A percentile compares a stretch with the other conserved stretches of the same genome.
These are phyloP conservation scores for Anthoscopus minutus DNA, from an alignment of 2,113 vertebrate genomes.

Conservation along the genomic window DNA sequence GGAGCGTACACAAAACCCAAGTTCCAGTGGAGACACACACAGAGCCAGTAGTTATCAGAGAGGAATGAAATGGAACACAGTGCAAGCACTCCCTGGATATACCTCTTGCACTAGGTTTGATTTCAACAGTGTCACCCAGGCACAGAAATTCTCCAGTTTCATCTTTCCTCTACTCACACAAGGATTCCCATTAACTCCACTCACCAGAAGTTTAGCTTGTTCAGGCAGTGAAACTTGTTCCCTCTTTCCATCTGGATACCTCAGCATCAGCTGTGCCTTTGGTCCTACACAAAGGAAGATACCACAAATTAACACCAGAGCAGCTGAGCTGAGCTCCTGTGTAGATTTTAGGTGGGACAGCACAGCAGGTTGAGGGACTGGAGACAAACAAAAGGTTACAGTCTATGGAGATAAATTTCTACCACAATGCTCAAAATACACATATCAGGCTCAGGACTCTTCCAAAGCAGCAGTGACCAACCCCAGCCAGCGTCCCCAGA, in stretches of 20 bases:
- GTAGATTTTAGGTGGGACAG: background rate
- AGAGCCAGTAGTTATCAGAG: background rate
- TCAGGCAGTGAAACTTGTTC: constrained; percentile 95
- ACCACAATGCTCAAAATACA: background rate
- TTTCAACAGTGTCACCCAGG: background rate
- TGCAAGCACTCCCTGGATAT: background rate
- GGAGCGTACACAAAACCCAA: background rate
- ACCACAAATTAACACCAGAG: background rate
- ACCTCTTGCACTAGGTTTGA: accelerated
- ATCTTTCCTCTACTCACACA: background rate
- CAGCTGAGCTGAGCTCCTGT: background rate
- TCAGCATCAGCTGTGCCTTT: constrained; percentile 96
- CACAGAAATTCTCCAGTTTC: background rate
- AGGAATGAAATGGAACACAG: background rate
- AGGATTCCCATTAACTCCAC: constrained; percentile 32
- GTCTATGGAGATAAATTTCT: background rate
- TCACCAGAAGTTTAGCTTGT: constrained; percentile 93
- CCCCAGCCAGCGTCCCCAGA: accelerated
- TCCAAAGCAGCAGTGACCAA: background rate
- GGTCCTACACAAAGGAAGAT: constrained; percentile 79
- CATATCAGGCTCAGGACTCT: background rate
- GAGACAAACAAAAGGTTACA: background rate
- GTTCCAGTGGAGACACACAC: background rate
- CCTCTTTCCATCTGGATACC: constrained; percentile 96
- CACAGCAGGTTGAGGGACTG: background rate